Evolutionary conservation across 1,140 invertebrate genomes (phyloP).

Genomic region (Aporrectodea caliginosa): DNA sequence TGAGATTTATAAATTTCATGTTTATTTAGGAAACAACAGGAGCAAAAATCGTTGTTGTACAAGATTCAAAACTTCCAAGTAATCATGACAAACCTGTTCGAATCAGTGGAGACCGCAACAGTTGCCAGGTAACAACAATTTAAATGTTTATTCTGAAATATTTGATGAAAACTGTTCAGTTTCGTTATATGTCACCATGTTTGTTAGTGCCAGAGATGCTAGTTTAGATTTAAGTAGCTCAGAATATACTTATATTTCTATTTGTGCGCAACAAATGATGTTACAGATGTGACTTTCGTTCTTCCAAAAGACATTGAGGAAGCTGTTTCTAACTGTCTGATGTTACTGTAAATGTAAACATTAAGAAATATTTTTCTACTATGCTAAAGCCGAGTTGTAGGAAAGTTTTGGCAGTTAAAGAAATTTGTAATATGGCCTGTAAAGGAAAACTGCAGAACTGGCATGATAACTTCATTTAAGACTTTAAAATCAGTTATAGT

Average conservation of each 20-base stretch:
- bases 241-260: not conserved
- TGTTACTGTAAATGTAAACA: too few relatives aligned
- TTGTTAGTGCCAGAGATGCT: not conserved
- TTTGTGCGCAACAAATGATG: slow-evolving; percentile 13
- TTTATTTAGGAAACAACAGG: slow-evolving; percentile 74
- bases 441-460: too few relatives aligned
- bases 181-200: not conserved
- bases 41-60: slow-evolving; percentile 99
- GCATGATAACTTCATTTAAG: too few relatives aligned
- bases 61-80: slow-evolving; percentile 69
- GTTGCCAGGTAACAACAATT: slow-evolving; percentile 61
- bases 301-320: slow-evolving; percentile 16
- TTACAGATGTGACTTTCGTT: slow-evolving; percentile 17
- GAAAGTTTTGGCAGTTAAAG: too few relatives aligned
- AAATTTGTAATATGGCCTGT: too few relatives aligned
- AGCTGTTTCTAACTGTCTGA: not conserved
- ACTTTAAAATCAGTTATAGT: too few relatives aligned
- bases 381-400: too few relatives aligned
- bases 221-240: not conserved
- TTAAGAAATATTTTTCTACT: too few relatives aligned
- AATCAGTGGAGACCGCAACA: slow-evolving; percentile 88
- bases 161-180: not conserved
- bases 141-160: not conserved
- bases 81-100: slow-evolving; percentile 76
- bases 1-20: not conserved